Evolutionary conservation across 2,797 vertebrate genomes (phyloP), one percentile per base, ranked within the genome.

Genomic region (Leuciscus waleckii): DNA sequence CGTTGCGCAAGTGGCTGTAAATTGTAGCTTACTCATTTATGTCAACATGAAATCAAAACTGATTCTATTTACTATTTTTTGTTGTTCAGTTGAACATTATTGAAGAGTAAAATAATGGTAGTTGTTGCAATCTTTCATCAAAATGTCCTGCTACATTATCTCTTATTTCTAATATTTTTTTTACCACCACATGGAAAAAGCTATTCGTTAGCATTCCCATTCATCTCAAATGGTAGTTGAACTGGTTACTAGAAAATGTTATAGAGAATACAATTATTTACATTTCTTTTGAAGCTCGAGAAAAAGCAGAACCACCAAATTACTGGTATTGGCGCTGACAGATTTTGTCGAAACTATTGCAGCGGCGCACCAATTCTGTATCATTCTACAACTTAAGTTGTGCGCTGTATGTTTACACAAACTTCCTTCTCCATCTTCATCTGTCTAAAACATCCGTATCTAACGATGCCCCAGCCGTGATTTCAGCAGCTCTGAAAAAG

Each of bases 381-480:
- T 26, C n/a, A 26, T 61, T 61, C 32, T 76, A 76, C 51, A 37
- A 16, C 39, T 49, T 29, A 43, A 51, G 78, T 43, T 71, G 68
- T 46, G 49, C 51, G 14, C 11, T 32, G 23, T 35, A 37, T 74
- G 26, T 82, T 61, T 32, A 29, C 26, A 51, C 43, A 41, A 63
- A 79, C 46, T 8, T 35, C 9, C 67, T 61, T 54, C 35, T 79
- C 78, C 35, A 67, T 86, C 80, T 82, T 85, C 69, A 82, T 88
- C 76, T 43, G 54, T 83, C 74, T 79, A 70, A 85, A 86, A 76
- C 65, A 56, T 88, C 70, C 81, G 7, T 56, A 81, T 83, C 70
- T 86, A 81, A 75, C 51, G 78, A 79, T 67, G 63, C 43, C 41
- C 51, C 11, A 56, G 67, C 39, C 35, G 19, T 32, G 5, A n/a